Conservation (phyloP, 2,888 invertebrate genomes). For the Miltochrista miniata region DNA sequence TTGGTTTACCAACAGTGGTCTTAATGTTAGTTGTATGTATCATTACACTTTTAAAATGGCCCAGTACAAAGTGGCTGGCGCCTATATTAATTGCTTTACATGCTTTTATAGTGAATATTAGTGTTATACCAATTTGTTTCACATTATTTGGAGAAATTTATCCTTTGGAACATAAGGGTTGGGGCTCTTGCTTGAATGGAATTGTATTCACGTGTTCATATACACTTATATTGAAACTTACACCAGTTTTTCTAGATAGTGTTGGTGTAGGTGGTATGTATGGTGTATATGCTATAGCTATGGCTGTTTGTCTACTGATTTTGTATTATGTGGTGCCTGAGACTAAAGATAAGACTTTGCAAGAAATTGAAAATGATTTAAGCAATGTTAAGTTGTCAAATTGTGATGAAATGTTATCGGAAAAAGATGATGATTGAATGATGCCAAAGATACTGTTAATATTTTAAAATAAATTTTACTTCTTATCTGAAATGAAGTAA, state of each 20-base stretch:
- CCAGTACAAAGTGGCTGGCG: constrained; percentile 33
- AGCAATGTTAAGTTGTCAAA: constrained; percentile 21
- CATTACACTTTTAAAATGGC: constrained; percentile 32
- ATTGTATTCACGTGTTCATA: constrained; percentile 40
- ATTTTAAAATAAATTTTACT: too few species aligned
- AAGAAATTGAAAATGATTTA: constrained; percentile 50
- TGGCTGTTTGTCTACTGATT: constrained; percentile 36
- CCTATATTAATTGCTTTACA: constrained; percentile 42
- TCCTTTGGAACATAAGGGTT: constrained; percentile 50
- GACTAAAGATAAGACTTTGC: constrained; percentile 51
- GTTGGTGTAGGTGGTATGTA: constrained; percentile 45
- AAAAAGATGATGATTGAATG: neutral
- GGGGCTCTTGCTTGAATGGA: constrained; percentile 37
- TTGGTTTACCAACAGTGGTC: constrained; percentile 34
- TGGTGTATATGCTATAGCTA: constrained; percentile 36
- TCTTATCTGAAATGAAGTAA: too few species aligned
- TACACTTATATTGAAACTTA: constrained; percentile 42
- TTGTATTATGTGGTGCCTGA: constrained; percentile 48
- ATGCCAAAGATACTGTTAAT: neutral
- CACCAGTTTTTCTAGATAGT: constrained; percentile 44
- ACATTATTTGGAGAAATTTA: constrained; percentile 48
- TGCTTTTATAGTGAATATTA: constrained; percentile 38
- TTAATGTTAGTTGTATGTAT: constrained; percentile 43
- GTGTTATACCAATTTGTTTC: constrained; percentile 44
- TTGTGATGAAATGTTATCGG: neutral